Percentiles rank a stretch among this genome's conserved stretches.
These are phyloP conservation scores for Lagria hirta DNA, from an alignment of 2,888 invertebrate species.

Conservation along the genomic window DNA sequence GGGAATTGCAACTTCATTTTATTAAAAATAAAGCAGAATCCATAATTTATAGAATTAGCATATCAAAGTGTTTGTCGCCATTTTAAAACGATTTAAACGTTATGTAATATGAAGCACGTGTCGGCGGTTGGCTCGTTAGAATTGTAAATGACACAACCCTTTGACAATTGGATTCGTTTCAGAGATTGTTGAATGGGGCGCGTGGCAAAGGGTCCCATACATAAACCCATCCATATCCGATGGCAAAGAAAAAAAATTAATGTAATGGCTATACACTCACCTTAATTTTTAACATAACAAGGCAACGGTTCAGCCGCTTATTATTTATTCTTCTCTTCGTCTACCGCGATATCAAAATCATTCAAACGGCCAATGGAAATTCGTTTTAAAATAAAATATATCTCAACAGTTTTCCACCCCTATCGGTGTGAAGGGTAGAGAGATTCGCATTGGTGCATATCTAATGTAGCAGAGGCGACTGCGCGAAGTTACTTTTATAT, in stretches of 20 bases:
- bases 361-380: constrained; percentile 49
- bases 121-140: constrained; percentile 47
- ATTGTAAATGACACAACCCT: constrained; percentile 51
- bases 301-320: constrained; percentile 9
- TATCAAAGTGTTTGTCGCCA: constrained; percentile 32
- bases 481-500: constrained; percentile 44
- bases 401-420: constrained; percentile 40
- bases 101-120: constrained; percentile 49
- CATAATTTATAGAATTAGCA: no score
- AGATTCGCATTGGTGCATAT: constrained; percentile 54
- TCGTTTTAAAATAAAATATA: constrained; percentile 53
- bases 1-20: no score
- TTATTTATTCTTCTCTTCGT: constrained; percentile 16
- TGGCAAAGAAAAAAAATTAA: constrained; percentile 13
- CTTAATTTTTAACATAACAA: constrained; percentile 20
- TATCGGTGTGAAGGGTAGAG: constrained; percentile 42
- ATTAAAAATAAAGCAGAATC: no score
- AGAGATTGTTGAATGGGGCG: constrained; percentile 41
- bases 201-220: constrained; percentile 31
- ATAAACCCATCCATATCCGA: constrained; percentile 26
- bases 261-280: constrained; percentile 14
- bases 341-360: constrained; percentile 34
- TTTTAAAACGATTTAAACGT: constrained; percentile 45
- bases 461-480: constrained; percentile 55
- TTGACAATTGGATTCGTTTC: constrained; percentile 44